Conservation (phyloP, 2,113 vertebrate species). For the Thunnus thynnus region DNA sequence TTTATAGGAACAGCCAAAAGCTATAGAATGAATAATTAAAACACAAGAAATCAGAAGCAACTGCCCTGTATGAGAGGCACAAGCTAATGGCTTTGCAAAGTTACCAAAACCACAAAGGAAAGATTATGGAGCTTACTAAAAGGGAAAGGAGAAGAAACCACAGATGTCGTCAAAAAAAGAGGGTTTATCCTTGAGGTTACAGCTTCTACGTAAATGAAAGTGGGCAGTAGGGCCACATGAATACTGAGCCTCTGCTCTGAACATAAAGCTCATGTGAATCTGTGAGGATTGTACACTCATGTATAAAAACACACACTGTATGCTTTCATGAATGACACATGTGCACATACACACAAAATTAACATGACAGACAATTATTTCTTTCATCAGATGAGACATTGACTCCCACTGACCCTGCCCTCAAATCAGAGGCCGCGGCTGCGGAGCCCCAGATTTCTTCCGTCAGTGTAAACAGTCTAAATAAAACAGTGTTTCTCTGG, state of each 20-base stretch:
- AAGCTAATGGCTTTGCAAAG: conserved; percentile 53
- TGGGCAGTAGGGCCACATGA: conserved; percentile 65
- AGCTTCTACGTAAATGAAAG: conserved; percentile 62
- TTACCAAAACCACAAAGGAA: conserved; percentile 66
- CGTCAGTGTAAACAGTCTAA: conserved; percentile 67
- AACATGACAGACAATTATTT: conserved; percentile 37
- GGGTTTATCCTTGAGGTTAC: conserved; percentile 74
- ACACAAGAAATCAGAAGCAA: conserved; percentile 56
- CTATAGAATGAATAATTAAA: conserved; percentile 65
- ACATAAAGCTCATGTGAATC: conserved; percentile 36
- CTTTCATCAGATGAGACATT: conserved; percentile 65
- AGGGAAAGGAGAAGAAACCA: conserved; percentile 72
- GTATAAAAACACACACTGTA: conserved; percentile 18
- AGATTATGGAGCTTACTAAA: conserved; percentile 72
- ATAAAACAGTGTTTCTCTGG: conserved; percentile 71
- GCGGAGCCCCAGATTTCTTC: conserved; percentile 29
- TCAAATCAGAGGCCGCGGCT: conserved; percentile 45
- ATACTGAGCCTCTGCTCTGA: conserved; percentile 48
- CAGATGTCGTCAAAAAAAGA: conserved; percentile 71
- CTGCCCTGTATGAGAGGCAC: conserved; percentile 51
- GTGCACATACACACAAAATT: conserved; percentile 41
- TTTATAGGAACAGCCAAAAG: conserved; percentile 29
- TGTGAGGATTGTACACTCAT: conserved; percentile 4
- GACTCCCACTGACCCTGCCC: conserved; percentile 47
- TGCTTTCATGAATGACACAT: conserved; percentile 36